phyloP scores from a whole-genome alignment of 2,888 invertebrate species.

The Amiota mariae region DNA sequence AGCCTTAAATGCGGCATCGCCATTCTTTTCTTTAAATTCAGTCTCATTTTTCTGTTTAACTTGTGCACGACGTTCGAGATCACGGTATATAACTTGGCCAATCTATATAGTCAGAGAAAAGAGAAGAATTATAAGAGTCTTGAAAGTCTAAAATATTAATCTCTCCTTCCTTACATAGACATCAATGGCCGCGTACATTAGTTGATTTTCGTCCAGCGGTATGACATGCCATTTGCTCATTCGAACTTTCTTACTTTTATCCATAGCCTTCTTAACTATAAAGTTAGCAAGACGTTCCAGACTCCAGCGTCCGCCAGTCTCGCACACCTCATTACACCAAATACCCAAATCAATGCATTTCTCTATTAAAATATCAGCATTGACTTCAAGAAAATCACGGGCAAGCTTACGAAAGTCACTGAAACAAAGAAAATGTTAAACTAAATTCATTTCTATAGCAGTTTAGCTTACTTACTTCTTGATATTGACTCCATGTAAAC shows the following conservation, averaged over 20 bases:
- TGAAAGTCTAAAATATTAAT: not conserved
- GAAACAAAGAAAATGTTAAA: constrained; percentile 44
- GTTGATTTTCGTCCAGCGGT: constrained; percentile 76
- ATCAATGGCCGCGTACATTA: constrained; percentile 79
- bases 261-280: constrained; percentile 75
- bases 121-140: not conserved
- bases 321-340: constrained; percentile 76
- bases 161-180: constrained; percentile 76
- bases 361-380: constrained; percentile 75
- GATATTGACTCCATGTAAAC: constrained; percentile 78
- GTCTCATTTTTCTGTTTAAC: constrained; percentile 58
- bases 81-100: constrained; percentile 70
- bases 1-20: constrained; percentile 66
- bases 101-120: constrained; percentile 55
- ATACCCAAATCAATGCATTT: constrained; percentile 78
- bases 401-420: constrained; percentile 79
- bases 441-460: not conserved
- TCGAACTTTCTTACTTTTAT: constrained; percentile 76
- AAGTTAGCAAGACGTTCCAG: constrained; percentile 76
- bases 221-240: constrained; percentile 78
- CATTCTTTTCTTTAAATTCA: constrained; percentile 64
- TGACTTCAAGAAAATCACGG: constrained; percentile 77
- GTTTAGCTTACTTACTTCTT: constrained; percentile 75
- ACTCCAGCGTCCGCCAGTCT: constrained; percentile 77
- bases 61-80: constrained; percentile 62